Evolutionary conservation across 2,888 invertebrate species (phyloP), one percentile per base, ranked within the genome.

Genomic region (Rhorus exstirpatorius): DNA sequence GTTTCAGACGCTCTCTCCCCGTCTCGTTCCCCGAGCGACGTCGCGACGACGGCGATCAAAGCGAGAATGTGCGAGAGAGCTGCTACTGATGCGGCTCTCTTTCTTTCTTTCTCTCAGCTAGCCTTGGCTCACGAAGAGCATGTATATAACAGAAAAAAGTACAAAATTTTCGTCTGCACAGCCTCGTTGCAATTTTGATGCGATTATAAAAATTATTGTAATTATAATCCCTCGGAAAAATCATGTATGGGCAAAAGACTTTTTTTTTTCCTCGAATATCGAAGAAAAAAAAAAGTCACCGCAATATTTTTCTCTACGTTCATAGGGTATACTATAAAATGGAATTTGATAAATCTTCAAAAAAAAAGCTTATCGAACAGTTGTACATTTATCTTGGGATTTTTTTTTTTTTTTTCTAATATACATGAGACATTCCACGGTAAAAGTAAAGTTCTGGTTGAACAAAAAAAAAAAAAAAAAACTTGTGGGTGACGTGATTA

Each of bases 1-100:
- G 3, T 31, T 31, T 70, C 44, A 21, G 49, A 46, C 60, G 14
- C 24, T 12, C 65, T 51, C 65, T 41, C 31, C 67, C 53, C 71
- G 44, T 63, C 10, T 35, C 46, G 26, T 24, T 21, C 26, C 79
- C 44, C 78, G 49, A 31, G 67, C 76, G 72, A 77, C 77, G 80
- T 77, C 74, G 77, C 81, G 79, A 76, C 81, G 79, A 76, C 76
- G 79, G 71, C 68, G 84, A 84, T 81, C 81, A 84, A 79, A 79
- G 81, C 72, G 77, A 75, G 81, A 83, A 83, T 79, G 79, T 72
- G 81, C 70, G 76, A 71, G 72, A 76, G 70, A n/a, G 41, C 53
- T 21, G 21, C 4, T 8, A 17, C 78, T 71, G 0, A 0, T 8
- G 19, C 49, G 0, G 1, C 51, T 63, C 63, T 12, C 3, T 10